Base-by-base conservation (phyloP, 2,888 invertebrate species). In the Ectemnius cavifrons region DNA sequence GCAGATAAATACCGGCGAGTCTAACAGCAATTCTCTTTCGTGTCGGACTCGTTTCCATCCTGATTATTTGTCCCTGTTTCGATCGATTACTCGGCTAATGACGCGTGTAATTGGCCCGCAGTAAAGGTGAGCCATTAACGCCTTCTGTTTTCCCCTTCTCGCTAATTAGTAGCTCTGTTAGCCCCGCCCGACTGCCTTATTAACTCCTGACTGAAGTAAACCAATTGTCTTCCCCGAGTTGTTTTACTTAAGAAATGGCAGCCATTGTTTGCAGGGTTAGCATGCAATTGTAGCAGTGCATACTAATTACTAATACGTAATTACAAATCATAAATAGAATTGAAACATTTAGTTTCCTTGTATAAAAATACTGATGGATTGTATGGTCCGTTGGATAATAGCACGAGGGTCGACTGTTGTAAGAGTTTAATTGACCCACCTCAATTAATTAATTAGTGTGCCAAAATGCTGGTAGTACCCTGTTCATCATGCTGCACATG, bases 21-120 rank as follows among this genome's bases (percentile, higher is more conserved):
- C 37, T 6, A 37, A 49, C 56, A 56, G 47, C 58, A 46, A 37
- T 60, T 49, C 37, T 49, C 60, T 59, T 67, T 73, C 66, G 47
- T 4, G 57, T 37, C 6, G 18, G 3, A 13, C 47, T 61, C 49
- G 11, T 27, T 74, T 71, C 46, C 56, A 67, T 67, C 71, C 57
- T 13, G 47, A 59, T 60, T 71, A 47, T 65, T 13, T 56, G 49
- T 47, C 45, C 18, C 61, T 18, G 14, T 67, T 59, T 6, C 47
- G 27, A 27, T 65, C 57, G 56, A 62, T 65, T 62, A 18, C 61
- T 18, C 18, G 37, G 14, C 49, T 61, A 64, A 73, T 60, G 28
- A 60, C 52, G 52, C 52, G 52, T 52, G 52, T 52, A 52, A 52
- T 52, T 52, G 52, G n/a, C 16, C n/a, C n/a, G 5, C 16, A 13